Evolutionary conservation across 2,888 invertebrate species (phyloP), one percentile per base, ranked within the genome.

Genomic region (Mythimna loreyi): DNA sequence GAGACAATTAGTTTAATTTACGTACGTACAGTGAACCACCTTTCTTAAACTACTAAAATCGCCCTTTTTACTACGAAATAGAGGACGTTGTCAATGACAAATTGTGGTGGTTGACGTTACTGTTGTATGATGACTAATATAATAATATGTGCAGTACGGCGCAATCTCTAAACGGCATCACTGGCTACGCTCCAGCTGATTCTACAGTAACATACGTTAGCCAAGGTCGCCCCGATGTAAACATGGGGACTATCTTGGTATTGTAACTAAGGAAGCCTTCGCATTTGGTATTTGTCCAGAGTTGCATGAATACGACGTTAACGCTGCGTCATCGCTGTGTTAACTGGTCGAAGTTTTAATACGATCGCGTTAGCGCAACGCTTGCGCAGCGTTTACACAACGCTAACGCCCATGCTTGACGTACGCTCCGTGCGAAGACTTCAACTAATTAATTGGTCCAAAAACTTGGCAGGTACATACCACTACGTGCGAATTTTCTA

Each of bases 141-240:
- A 76, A 80, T 68, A 61, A 65, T 71, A 63, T 40, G 72, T 77
- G 58, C 30, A 53, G 28, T 58, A 56, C 45, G 57, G 16, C 45
- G 64, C 63, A 71, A 82, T 82, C 56, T 72, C 43, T 57, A 59
- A 33, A 67, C 53, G 43, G 30, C 55, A 73, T 84, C 72, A 80
- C 78, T 84, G 83, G 85, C 83, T 73, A 59, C 33, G 53, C 75
- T 83, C 83, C 85, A 83, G 78, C 47, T 62, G 58, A 68, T 23
- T 71, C 64, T 69, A 70, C 59, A 19, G 25, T 50, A 45, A 45
- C 56, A 67, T 69, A 64, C 68, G 57, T 45, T 65, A 63, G 53
- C 60, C 78, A 84, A 80, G 81, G 85, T 72, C 67, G 58, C 33
- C 43, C 56, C 45, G 21, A 55, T 49, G 63, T 70, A 36, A 59